A percentile compares a stretch with the other conserved stretches of the same genome.
phyloP scores from a whole-genome alignment of 2,888 invertebrate species.

The Yponomeuta plumbellus region DNA sequence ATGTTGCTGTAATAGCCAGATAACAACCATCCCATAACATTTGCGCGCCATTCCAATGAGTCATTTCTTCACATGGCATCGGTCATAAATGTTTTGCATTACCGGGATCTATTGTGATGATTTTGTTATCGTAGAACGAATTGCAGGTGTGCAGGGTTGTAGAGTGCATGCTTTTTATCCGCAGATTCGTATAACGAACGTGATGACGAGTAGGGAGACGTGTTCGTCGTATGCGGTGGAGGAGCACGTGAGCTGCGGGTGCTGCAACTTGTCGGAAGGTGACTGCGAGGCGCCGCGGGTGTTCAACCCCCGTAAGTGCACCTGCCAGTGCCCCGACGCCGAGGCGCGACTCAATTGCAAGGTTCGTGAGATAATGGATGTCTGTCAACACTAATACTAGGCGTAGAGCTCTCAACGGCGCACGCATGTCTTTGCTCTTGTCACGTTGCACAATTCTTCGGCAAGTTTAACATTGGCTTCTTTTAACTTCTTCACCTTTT shows the following conservation, averaged over 20 bases:
- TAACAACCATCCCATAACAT: constrained; percentile 28
- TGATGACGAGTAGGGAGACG: constrained; percentile 54
- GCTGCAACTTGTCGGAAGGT: constrained; percentile 45
- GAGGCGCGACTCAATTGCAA: constrained; percentile 54
- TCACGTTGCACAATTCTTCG: constrained; percentile 3
- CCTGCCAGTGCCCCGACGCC: constrained; percentile 66
- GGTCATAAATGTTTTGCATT: constrained; percentile 7
- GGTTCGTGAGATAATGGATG: constrained; percentile 74
- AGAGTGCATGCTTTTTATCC: constrained; percentile 22
- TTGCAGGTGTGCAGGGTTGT: neutral
- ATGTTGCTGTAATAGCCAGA: constrained; percentile 44
- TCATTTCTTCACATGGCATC: neutral
- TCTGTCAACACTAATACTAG: constrained; percentile 41
- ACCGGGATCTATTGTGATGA: constrained; percentile 5
- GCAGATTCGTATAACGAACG: constrained; percentile 61
- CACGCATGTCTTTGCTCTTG: constrained; percentile 14
- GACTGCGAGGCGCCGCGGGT: constrained; percentile 50
- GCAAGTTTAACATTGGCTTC: constrained; percentile 8
- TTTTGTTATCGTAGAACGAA: neutral
- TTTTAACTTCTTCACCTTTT: neutral
- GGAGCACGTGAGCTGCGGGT: constrained; percentile 59
- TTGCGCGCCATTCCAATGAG: neutral
- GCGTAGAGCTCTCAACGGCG: neutral
- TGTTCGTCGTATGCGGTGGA: constrained; percentile 57
- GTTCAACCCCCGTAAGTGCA: constrained; percentile 70